Percentiles rank a stretch among this genome's conserved stretches.
Evolutionary conservation across 1,140 invertebrate species (phyloP).

Genomic region (Eupeodes corollae): DNA sequence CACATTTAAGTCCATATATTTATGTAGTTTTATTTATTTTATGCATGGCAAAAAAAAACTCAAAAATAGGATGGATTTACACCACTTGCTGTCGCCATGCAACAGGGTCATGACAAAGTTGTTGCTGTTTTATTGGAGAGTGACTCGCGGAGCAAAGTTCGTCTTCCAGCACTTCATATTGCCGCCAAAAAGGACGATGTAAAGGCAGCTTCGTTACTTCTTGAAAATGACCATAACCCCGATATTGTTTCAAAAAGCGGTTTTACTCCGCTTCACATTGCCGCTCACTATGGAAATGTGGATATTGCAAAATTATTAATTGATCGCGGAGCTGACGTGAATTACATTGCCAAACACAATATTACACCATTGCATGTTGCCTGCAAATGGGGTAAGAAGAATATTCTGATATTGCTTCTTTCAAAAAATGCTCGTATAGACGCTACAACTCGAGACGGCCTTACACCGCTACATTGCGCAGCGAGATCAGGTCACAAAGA

Average conservation of each 20-base stretch:
- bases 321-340: conserved; percentile 87
- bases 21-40: not conserved
- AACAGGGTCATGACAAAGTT: conserved; percentile 97
- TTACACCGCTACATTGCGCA: conserved; percentile 86
- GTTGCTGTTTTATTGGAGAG: conserved; percentile 92
- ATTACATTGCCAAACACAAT: conserved; percentile 90
- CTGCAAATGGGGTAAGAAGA: conserved; percentile 38
- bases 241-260: conserved; percentile 95
- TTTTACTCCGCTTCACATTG: conserved; percentile 96
- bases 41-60: not conserved
- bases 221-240: conserved; percentile 92
- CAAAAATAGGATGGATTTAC: conserved; percentile 85
- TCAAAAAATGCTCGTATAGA: conserved; percentile 84
- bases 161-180: conserved; percentile 84
- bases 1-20: not conserved
- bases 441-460: conserved; percentile 85
- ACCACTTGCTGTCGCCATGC: conserved; percentile 94
- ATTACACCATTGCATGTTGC: conserved; percentile 87
- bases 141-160: conserved; percentile 85
- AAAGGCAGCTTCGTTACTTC: conserved; percentile 79
- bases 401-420: conserved; percentile 73
- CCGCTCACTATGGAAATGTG: conserved; percentile 96
- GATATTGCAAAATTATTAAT: conserved; percentile 86
- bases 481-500: conserved; percentile 92
- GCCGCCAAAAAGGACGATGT: conserved; percentile 99